Evolutionary conservation across 2,797 vertebrate genomes (phyloP).

Genomic region (Orestias chungarensis): DNA sequence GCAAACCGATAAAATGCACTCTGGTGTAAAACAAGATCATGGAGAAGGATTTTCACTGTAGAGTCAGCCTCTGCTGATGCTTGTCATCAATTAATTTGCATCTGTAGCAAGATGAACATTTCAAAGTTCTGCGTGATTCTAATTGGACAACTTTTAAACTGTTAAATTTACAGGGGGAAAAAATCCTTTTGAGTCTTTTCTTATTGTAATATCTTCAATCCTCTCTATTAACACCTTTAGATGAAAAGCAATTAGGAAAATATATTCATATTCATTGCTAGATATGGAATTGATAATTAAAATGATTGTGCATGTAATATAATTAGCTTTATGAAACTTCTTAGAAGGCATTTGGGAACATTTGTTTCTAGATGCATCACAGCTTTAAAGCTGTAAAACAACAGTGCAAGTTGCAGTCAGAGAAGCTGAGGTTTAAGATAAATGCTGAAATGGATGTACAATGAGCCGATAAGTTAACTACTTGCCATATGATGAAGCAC

Average conservation of each 20-base stretch:
- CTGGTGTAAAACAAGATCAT: not conserved
- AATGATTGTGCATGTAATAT: not conserved
- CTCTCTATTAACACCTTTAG: not conserved
- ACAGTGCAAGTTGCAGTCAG: constrained; percentile 2
- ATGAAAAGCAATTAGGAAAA: not conserved
- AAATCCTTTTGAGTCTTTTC: not conserved
- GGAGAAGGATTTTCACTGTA: not conserved
- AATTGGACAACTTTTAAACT: no score
- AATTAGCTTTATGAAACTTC: not conserved
- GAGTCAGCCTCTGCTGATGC: not conserved
- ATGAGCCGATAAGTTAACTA: not conserved
- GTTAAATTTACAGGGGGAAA: not conserved
- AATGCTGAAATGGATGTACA: constrained; percentile 13
- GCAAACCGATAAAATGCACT: no score
- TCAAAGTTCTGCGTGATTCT: not conserved
- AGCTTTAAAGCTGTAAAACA: constrained; percentile 1
- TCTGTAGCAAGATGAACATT: not conserved
- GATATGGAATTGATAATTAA: not conserved
- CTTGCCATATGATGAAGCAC: constrained; percentile 7
- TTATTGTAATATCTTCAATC: not conserved
- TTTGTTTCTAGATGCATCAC: not conserved
- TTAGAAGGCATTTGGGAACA: not conserved
- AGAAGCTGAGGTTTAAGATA: constrained; percentile 28
- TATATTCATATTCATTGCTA: not conserved
- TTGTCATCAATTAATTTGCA: not conserved